These are phyloP conservation scores for Megalopta genalis DNA, from an alignment of 1,140 invertebrate genomes.

Conservation along the genomic window DNA sequence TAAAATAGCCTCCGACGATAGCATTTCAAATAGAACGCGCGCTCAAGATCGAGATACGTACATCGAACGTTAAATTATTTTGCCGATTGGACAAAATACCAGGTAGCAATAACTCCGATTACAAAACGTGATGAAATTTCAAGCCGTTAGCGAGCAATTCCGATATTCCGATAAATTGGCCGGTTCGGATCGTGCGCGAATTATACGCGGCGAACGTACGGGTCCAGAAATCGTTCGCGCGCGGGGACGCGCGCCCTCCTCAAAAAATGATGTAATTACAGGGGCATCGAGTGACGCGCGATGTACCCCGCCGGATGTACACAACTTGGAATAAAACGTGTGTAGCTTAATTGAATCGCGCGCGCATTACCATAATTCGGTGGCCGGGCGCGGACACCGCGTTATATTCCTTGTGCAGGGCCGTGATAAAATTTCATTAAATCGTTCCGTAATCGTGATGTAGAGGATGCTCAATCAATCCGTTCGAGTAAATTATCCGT, in stretches of 20 bases:
- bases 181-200: not conserved
- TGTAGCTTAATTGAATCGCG: not conserved
- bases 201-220: not conserved
- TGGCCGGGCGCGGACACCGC: not conserved
- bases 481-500: not conserved
- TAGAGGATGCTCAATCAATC: not conserved
- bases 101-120: constrained; percentile 8
- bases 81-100: not conserved
- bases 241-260: no score
- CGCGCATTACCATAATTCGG: not conserved
- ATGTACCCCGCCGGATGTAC: not conserved
- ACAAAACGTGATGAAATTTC: constrained; percentile 26
- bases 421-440: not conserved
- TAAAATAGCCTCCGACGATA: no score
- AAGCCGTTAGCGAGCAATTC: constrained; percentile 15
- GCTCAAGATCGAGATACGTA: not conserved
- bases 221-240: no score
- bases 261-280: not conserved
- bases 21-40: no score
- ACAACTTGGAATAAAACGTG: not conserved
- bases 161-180: constrained; percentile 26
- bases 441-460: not conserved
- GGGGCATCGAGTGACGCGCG: not conserved
- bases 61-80: constrained; percentile 17
- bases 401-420: not conserved